Evolutionary conservation across 2,888 invertebrate genomes (phyloP), one percentile per base, ranked within the genome.

Genomic region (Hoplodrina ambigua): DNA sequence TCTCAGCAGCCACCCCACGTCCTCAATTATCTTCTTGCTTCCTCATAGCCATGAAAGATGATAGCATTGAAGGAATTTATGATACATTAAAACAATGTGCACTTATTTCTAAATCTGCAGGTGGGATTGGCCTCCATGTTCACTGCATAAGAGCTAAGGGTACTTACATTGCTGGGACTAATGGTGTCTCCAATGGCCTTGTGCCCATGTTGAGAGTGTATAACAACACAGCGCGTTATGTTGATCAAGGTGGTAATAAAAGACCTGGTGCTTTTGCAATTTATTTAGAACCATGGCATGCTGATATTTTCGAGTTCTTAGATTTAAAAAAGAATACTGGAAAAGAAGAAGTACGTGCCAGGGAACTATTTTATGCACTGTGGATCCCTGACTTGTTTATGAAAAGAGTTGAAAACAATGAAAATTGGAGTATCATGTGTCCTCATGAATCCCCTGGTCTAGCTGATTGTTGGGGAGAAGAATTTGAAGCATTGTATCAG

Each of bases 381-480:
- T 99, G 99, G 99, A 98, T 99, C 82, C 99, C 99, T 0, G 99
- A 99, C 96, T 96, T 99, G 69, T 99, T 99, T 91, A 99, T 99
- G 99, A 97, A 98, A 91, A 97, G 99, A 61, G 98, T 99, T 0
- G 98, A 99, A 90, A 96, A 96, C 3, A 97, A 99, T 92, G 97
- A 95, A 76, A 96, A 97, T 62, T 99, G 99, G 99, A 98, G 98
- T 63, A 95, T 99, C 19, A 99, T 99, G 99, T 99, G 99, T 89
- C 99, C 99, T 0, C 97, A 98, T 89, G 97, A 98, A 88, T 98
- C 98, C 83, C 99, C 99, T 0, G 99, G 99, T 0, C 96, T 99
- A 6, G 96, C 97, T 1, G 99, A 99, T 84, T 97, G 97, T 83
- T 99, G 99, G 98, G 99, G 99, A 50, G 98, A 99, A 61, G 97